Base-by-base conservation (phyloP, 2,888 invertebrate species). In the Meteorus colon region DNA sequence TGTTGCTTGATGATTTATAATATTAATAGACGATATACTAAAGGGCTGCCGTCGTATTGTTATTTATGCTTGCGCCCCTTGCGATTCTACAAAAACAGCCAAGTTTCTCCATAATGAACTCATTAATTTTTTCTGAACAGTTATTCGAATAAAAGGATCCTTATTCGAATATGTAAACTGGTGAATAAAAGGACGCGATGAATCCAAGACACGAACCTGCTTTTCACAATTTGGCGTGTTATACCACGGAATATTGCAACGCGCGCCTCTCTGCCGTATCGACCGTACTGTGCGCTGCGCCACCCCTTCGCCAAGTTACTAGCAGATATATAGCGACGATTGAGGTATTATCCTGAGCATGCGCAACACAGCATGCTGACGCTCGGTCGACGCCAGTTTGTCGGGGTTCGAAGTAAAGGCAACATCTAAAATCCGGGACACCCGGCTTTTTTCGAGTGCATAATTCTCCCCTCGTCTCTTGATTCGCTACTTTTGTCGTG, bases 391-490 rank as follows among this genome's bases (percentile, higher is more conserved):
- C 86, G 87, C 87, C 88, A 89, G 89, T 89, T 85, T 85, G 88
- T 88, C 89, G 89, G 86, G 86, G 86, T 85, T 86, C 84, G 86
- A 85, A 86, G 86, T 84, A 83, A 85, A 85, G 87, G 81, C 82
- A 85, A 86, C 85, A 84, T 87, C 84, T 76, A 80, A 81, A 79
- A 78, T 81, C 77, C 78, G 77, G 77, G 82, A 79, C 80, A 80
- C 79, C 77, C 74, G 72, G 82, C 82, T 77, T 79, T n/a, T 24
- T n/a, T 63, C 67, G 65, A 73, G 67, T 65, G 77, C 77, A 79
- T 76, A 75, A 45, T 60, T 62, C 51, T 16, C 67, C 67, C 14
- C 45, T 59, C 31, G 0, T 24, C 34, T 31, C 41, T 55, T 16
- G 31, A 48, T n/a, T 55, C n/a, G 19, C 19, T 51, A 5, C 6